Percentiles rank a stretch among this genome's conserved stretches.
Evolutionary conservation across 2,113 vertebrate species (phyloP).

Genomic region (Mionectes macconnelli): DNA sequence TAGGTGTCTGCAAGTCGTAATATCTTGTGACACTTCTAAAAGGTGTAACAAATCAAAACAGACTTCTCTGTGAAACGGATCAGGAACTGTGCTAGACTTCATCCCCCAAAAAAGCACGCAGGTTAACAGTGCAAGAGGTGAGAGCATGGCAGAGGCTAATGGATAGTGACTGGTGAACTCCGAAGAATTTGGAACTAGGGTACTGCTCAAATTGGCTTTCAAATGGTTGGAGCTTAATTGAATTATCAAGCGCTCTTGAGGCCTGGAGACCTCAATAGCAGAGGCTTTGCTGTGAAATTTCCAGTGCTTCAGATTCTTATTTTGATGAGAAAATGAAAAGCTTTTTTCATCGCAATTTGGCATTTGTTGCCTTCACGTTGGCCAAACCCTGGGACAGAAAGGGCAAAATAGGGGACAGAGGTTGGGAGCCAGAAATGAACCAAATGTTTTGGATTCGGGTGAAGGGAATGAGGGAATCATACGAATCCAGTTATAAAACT

Average conservation of each 20-base stretch:
- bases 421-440: not conserved
- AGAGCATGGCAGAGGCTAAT: not conserved
- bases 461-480: not conserved
- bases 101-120: not conserved
- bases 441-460: not conserved
- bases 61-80: conserved; percentile 5
- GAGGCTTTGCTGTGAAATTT: not conserved
- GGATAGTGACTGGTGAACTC: conserved; percentile 36
- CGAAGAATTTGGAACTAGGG: not conserved
- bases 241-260: not conserved
- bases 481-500: not conserved
- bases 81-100: conserved; percentile 8
- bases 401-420: not conserved
- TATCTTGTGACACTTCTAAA: conserved; percentile 50
- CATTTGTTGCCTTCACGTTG: not conserved
- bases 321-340: conserved; percentile 15
- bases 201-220: conserved; percentile 14
- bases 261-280: not conserved
- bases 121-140: conserved; percentile 26
- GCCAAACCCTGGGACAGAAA: not conserved
- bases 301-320: not conserved
- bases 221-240: conserved; percentile 5
- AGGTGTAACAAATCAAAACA: conserved; percentile 55
- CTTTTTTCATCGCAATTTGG: conserved; percentile 14
- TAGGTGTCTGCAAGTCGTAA: conserved; percentile 16